Percentiles rank a stretch among this genome's conserved stretches.
Conservation (phyloP, 2,113 vertebrate species). For the Haliaeetus leucogaster region DNA sequence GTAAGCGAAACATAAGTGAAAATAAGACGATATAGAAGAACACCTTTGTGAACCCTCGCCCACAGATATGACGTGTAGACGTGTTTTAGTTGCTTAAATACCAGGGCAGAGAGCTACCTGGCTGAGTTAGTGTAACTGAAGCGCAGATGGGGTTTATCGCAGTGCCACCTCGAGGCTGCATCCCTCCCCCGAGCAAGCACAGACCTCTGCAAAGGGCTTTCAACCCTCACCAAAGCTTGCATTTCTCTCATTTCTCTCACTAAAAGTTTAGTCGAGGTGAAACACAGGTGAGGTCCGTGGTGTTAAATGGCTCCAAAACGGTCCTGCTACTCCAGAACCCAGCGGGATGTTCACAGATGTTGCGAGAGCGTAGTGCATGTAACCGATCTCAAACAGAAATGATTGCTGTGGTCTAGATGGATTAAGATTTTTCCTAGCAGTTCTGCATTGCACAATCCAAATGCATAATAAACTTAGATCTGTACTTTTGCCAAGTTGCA, state of each 20-base stretch:
- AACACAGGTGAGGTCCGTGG: background rate
- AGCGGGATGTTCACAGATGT: background rate
- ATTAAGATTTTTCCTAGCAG: background rate
- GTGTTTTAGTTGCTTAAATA: background rate
- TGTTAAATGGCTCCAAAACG: fast-evolving
- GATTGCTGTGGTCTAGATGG: background rate
- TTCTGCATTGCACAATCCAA: background rate
- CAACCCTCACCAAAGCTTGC: fast-evolving
- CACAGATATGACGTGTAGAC: background rate
- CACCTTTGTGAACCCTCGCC: background rate
- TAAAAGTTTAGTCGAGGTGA: background rate
- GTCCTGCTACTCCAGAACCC: background rate
- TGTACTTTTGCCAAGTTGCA: constrained; percentile 38
- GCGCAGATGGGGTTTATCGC: background rate
- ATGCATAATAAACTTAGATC: constrained; percentile 24
- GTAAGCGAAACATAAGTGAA: background rate
- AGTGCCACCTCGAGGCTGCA: background rate
- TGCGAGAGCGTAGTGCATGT: background rate
- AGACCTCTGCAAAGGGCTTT: background rate
- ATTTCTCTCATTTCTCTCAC: background rate
- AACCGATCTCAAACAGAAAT: background rate
- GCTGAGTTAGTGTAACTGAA: fast-evolving
- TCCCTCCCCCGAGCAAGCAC: background rate
- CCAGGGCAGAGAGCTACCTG: background rate
- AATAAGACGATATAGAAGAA: background rate